Conservation (phyloP, 2,113 vertebrate species). For the Cyphomyrus plagiostoma region DNA sequence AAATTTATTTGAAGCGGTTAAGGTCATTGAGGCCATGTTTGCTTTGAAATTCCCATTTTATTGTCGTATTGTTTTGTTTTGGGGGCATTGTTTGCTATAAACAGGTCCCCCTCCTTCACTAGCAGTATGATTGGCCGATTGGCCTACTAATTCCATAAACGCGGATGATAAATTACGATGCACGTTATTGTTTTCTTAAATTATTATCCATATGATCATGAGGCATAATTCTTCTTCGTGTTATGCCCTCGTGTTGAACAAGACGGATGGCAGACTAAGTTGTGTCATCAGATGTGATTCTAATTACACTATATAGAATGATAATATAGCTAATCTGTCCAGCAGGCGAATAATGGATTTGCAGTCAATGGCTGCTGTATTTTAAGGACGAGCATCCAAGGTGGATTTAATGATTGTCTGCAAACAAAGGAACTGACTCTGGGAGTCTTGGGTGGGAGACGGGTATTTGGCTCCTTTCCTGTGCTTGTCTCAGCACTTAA, state of each 20-base stretch:
- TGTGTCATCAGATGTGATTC: conserved; percentile 36
- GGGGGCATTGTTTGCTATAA: not conserved
- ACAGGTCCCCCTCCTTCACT: not conserved
- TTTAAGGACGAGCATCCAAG: conserved; percentile 37
- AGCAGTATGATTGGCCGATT: not conserved
- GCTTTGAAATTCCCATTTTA: not conserved
- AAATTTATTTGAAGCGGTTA: not conserved
- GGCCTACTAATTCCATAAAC: not conserved
- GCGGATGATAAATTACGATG: not conserved
- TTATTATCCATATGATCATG: conserved; percentile 35
- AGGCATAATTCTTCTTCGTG: conserved; percentile 39
- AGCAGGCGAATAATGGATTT: conserved; percentile 23
- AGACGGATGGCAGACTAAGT: conserved; percentile 34
- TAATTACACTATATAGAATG: conserved; percentile 30
- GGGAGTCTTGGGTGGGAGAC: conserved; percentile 36
- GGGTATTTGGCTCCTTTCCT: conserved; percentile 43
- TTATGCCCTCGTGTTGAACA: conserved; percentile 31
- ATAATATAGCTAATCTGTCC: conserved; percentile 36
- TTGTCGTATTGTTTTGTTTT: not conserved
- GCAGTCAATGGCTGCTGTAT: conserved; percentile 17
- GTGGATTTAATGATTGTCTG: conserved; percentile 55
- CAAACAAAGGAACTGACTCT: conserved; percentile 47
- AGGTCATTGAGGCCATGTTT: not conserved
- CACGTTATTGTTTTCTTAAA: not conserved
- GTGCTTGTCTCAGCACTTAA: conserved; percentile 57